Evolutionary conservation across 2,888 invertebrate genomes (phyloP).

Genomic region (Drosophila pegasa): DNA sequence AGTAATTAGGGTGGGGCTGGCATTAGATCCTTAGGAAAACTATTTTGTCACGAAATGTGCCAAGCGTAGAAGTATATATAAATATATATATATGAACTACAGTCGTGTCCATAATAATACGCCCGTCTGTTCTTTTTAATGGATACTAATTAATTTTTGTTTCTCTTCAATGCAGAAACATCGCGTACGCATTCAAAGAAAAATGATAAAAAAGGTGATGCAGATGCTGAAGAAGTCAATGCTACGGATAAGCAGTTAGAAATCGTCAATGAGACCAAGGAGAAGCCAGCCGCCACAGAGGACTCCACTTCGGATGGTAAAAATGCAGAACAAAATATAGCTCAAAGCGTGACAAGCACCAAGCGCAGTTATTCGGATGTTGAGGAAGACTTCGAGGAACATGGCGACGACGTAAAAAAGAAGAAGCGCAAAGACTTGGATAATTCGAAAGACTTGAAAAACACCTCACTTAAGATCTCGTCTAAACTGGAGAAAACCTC

Average conservation of each 20-base stretch:
- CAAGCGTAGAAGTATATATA: not conserved
- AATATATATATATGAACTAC: not conserved
- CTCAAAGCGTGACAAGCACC: slow-evolving; percentile 52
- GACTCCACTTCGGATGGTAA: slow-evolving; percentile 69
- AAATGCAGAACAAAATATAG: slow-evolving; percentile 52
- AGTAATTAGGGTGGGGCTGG: not conserved
- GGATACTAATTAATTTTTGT: slow-evolving; percentile 18
- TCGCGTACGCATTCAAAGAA: slow-evolving; percentile 71
- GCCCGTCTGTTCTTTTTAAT: not conserved
- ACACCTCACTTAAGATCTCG: slow-evolving; percentile 80
- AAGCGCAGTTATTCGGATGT: slow-evolving; percentile 84
- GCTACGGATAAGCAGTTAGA: slow-evolving; percentile 71
- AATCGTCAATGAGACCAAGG: slow-evolving; percentile 56
- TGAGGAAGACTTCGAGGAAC: slow-evolving; percentile 88
- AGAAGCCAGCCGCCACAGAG: slow-evolving; percentile 64
- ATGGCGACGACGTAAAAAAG: slow-evolving; percentile 87
- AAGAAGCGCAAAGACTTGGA: slow-evolving; percentile 92
- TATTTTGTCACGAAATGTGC: slow-evolving; percentile 1
- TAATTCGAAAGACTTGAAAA: slow-evolving; percentile 86
- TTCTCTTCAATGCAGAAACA: slow-evolving; percentile 48
- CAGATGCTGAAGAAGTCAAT: slow-evolving; percentile 70
- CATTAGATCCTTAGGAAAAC: not conserved
- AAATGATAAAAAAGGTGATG: slow-evolving; percentile 75
- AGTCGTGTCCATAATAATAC: slow-evolving; percentile 1
- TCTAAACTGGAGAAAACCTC: slow-evolving; percentile 84